Conservation (phyloP, 2,113 vertebrate genomes). For the Indicator indicator region DNA sequence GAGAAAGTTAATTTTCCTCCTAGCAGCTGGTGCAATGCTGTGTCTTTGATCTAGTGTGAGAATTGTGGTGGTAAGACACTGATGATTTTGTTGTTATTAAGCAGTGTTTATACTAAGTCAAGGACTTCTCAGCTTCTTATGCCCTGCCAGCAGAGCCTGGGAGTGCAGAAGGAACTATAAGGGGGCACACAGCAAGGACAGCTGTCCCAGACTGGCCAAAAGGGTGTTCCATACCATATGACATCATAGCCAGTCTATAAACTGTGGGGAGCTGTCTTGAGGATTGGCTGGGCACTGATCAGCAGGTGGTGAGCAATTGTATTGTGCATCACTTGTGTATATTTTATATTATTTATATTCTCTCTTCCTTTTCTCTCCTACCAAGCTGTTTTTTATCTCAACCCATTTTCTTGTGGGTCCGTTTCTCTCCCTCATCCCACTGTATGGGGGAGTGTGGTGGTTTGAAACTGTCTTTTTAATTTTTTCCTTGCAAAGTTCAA, state of each 20-base stretch:
- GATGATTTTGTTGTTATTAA: background rate
- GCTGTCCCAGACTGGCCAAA: background rate
- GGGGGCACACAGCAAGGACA: background rate
- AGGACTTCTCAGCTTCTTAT: background rate
- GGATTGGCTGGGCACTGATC: no score
- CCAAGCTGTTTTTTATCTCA: background rate
- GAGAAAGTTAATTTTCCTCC: no score
- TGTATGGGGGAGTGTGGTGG: background rate
- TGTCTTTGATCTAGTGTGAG: background rate
- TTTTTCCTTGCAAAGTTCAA: no score
- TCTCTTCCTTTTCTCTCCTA: background rate
- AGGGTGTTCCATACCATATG: no score
- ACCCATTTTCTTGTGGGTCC: background rate
- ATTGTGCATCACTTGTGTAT: background rate
- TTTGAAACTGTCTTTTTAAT: no score
- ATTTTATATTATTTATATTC: background rate
- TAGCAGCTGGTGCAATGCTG: background rate
- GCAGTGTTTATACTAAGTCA: no score
- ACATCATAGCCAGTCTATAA: no score
- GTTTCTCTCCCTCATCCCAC: background rate
- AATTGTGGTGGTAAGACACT: background rate
- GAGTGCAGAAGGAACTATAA: background rate
- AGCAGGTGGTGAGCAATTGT: no score
- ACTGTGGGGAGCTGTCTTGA: no score
- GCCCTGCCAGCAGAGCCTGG: background rate